Evolutionary conservation across 1,140 invertebrate species (phyloP).

Genomic region (Lepidostoma basale): DNA sequence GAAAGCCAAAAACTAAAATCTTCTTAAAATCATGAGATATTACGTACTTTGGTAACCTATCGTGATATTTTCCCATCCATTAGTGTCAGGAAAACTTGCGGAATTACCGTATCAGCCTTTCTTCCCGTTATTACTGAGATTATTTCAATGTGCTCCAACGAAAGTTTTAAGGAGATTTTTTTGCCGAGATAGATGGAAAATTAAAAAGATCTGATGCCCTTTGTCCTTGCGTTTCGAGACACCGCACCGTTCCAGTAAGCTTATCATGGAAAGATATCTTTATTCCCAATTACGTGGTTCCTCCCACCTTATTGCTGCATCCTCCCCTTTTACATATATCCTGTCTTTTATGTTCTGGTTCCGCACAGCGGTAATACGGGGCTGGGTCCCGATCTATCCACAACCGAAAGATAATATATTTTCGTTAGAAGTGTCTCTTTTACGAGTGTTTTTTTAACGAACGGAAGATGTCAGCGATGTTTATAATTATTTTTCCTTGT

Average conservation of each 20-base stretch:
- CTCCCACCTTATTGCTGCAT: neutral
- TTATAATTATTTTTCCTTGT: too few species aligned
- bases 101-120: neutral
- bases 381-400: neutral
- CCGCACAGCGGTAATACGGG: neutral
- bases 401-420: neutral
- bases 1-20: too few species aligned
- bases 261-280: conserved; percentile 2
- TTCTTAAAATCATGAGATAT: too few species aligned
- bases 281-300: conserved; percentile 14
- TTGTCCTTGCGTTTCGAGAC: conserved; percentile 15
- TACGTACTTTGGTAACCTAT: too few species aligned
- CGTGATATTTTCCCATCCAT: neutral
- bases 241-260: neutral
- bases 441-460: too few species aligned
- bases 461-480: too few species aligned
- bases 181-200: conserved; percentile 7
- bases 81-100: neutral
- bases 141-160: conserved; percentile 1
- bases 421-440: neutral
- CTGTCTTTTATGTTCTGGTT: neutral
- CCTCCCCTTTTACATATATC: neutral
- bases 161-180: conserved; percentile 12
- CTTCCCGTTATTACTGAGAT: conserved; percentile 1
- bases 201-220: conserved; percentile 20